Conservation (phyloP, 2,888 invertebrate genomes). For the Imbricaverruca yamaguchii region DNA sequence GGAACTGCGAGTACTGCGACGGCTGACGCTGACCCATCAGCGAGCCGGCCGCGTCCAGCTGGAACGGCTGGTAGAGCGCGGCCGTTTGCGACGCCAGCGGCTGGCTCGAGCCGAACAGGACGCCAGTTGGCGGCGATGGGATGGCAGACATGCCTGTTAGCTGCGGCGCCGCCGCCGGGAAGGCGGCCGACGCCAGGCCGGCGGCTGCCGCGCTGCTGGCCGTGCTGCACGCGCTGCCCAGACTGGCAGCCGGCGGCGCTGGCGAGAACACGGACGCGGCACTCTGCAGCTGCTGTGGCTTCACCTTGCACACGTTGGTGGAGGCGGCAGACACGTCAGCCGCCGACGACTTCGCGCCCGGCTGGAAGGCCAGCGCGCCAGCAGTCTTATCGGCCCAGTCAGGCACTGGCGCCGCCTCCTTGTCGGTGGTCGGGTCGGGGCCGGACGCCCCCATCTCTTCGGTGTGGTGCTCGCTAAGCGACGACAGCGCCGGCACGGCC, state of each 20-base stretch:
- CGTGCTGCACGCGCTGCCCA: slow-evolving; percentile 60
- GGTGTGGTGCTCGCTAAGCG: slow-evolving; percentile 12
- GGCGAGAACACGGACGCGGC: slow-evolving; percentile 29
- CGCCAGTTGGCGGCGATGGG: slow-evolving; percentile 69
- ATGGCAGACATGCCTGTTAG: slow-evolving; percentile 47
- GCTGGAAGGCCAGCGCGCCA: slow-evolving; percentile 36
- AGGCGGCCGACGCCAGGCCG: background rate
- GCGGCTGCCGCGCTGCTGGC: slow-evolving; percentile 43
- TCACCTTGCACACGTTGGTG: slow-evolving; percentile 49
- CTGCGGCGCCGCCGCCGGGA: slow-evolving; percentile 20
- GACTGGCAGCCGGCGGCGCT: slow-evolving; percentile 40
- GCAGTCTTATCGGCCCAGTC: slow-evolving; percentile 41
- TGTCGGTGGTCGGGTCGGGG: slow-evolving; percentile 27
- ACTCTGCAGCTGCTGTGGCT: slow-evolving; percentile 65
- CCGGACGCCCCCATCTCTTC: slow-evolving; percentile 18
- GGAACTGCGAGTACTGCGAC: slow-evolving; percentile 33
- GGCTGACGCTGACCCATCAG: slow-evolving; percentile 36
- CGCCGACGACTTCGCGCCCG: slow-evolving; percentile 34
- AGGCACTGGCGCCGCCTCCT: slow-evolving; percentile 24
- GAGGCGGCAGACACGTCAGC: slow-evolving; percentile 33
- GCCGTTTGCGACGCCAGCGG: slow-evolving; percentile 47
- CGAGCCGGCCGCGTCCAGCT: slow-evolving; percentile 48
- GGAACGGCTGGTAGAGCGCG: slow-evolving; percentile 75
- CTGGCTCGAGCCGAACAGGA: slow-evolving; percentile 60
- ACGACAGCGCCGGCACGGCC: slow-evolving; percentile 31